Evolutionary conservation across 1,140 invertebrate species (phyloP).

Genomic region (Anoplophora glabripennis): DNA sequence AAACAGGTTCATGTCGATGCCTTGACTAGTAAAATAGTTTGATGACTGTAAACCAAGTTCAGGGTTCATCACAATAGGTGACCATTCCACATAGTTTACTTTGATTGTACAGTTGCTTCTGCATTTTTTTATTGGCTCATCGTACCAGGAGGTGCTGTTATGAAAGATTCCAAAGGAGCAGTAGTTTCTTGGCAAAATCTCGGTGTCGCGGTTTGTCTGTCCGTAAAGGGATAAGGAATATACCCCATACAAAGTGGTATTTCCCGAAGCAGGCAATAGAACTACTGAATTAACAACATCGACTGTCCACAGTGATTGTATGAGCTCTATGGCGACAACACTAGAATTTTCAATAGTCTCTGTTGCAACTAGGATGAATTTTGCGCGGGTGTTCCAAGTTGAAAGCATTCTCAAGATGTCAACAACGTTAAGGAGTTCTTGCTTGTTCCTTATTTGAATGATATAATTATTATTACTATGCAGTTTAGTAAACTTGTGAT

Average conservation of each 20-base stretch:
- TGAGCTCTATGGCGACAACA: constrained; percentile 19
- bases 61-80: neutral
- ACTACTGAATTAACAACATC: constrained; percentile 28
- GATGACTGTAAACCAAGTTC: neutral
- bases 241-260: constrained; percentile 23
- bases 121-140: neutral
- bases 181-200: constrained; percentile 6
- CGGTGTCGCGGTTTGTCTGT: constrained; percentile 23
- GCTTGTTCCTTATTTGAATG: constrained; percentile 14
- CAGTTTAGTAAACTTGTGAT: neutral
- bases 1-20: constrained; percentile 1
- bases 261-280: constrained; percentile 10
- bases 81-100: neutral
- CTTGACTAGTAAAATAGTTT: neutral
- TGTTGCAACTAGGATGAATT: constrained; percentile 32
- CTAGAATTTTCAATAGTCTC: constrained; percentile 11
- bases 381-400: constrained; percentile 36
- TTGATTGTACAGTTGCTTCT: constrained; percentile 8
- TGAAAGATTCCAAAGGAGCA: constrained; percentile 4
- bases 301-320: constrained; percentile 18
- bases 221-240: constrained; percentile 35
- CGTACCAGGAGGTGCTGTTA: neutral
- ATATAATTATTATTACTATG: neutral
- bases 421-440: constrained; percentile 12
- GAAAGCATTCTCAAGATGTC: neutral